phyloP scores from a whole-genome alignment of 2,113 vertebrate genomes.

The Forbesichthys agassizii region DNA sequence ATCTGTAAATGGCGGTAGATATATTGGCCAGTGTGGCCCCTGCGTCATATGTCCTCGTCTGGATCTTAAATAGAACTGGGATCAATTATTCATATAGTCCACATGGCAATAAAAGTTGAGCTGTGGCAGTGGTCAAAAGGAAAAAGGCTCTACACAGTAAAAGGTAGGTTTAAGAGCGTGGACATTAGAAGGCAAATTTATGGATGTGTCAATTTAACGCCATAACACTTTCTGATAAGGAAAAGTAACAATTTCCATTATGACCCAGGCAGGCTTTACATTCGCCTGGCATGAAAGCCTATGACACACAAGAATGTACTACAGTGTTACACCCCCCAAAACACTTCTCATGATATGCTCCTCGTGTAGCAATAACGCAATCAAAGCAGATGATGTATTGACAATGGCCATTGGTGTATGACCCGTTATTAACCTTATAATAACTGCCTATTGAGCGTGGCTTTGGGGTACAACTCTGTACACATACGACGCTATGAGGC shows the following conservation, averaged over 20 bases:
- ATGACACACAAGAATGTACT: not conserved
- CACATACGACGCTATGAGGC: constrained; percentile 3
- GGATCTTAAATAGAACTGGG: constrained; percentile 72
- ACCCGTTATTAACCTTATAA: constrained; percentile 1
- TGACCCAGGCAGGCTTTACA: constrained; percentile 2
- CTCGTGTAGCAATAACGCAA: not conserved
- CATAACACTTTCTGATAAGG: constrained; percentile 1
- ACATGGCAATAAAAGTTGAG: constrained; percentile 71
- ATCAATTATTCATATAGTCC: constrained; percentile 73
- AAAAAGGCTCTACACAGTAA: constrained; percentile 40
- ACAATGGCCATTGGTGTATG: not conserved
- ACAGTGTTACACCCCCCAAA: not conserved
- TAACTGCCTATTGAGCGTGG: constrained; percentile 23
- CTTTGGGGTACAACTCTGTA: constrained; percentile 25
- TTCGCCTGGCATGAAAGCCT: constrained; percentile 10
- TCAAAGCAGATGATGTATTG: not conserved
- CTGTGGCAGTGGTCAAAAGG: constrained; percentile 50
- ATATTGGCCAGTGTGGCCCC: constrained; percentile 62
- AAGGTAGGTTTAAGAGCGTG: constrained; percentile 38
- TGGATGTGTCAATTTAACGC: constrained; percentile 33
- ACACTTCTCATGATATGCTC: not conserved
- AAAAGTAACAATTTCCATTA: not conserved
- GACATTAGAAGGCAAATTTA: constrained; percentile 36
- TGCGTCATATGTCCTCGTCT: constrained; percentile 70
- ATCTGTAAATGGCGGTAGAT: constrained; percentile 57